Evolutionary conservation across 2,113 vertebrate species (phyloP).

Genomic region (Carettochelys insculpta): DNA sequence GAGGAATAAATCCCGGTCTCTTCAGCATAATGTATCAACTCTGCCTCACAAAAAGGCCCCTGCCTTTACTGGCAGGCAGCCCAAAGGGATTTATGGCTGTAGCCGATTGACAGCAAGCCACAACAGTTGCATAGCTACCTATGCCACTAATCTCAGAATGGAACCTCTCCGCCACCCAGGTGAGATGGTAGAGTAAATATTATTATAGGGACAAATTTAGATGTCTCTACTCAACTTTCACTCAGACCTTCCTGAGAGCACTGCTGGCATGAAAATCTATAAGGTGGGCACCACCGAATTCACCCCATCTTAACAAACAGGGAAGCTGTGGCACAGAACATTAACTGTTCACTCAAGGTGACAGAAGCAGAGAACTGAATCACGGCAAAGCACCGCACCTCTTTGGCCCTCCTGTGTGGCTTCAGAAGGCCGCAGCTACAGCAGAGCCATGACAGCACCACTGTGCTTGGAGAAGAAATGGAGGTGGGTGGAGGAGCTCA

Average conservation of each 20-base stretch:
- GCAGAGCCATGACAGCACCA: neutral
- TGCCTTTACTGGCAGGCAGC: neutral
- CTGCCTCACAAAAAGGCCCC: neutral
- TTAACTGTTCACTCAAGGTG: neutral
- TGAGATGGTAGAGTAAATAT: neutral
- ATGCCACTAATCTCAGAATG: accelerated
- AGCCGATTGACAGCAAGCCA: neutral
- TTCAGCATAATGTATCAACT: accelerated
- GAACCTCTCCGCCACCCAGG: accelerated
- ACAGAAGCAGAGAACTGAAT: neutral
- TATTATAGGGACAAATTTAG: neutral
- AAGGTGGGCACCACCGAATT: neutral
- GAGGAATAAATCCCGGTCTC: accelerated
- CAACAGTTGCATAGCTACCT: accelerated
- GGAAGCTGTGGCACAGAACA: neutral
- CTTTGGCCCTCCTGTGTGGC: neutral
- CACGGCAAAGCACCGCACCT: neutral
- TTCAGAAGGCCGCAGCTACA: neutral
- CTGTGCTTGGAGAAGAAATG: neutral
- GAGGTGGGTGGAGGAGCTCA: neutral
- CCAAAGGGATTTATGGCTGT: neutral
- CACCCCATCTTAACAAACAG: neutral
- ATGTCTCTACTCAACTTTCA: accelerated
- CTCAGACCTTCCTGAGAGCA: accelerated
- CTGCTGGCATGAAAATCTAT: neutral